Evolutionary conservation across 2,888 invertebrate species (phyloP).

Genomic region (Chaetogeoica ovagalla): DNA sequence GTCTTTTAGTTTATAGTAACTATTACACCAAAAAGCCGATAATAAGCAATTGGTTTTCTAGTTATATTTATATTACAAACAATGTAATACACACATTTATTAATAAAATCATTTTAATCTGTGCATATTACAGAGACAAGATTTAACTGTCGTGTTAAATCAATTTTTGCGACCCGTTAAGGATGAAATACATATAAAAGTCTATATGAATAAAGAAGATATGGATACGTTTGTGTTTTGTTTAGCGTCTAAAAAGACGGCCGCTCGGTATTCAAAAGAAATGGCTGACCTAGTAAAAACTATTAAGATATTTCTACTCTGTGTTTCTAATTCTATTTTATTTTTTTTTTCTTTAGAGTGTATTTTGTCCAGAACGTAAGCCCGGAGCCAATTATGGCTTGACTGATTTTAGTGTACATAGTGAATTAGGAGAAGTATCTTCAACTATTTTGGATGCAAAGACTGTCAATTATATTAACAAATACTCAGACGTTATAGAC

Average conservation of each 20-base stretch:
- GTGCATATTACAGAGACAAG: constrained; percentile 73
- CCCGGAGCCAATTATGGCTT: constrained; percentile 79
- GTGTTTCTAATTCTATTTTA: constrained; percentile 16
- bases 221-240: constrained; percentile 94
- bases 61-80: not conserved
- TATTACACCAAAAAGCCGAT: too few species aligned
- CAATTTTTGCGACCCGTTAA: constrained; percentile 80
- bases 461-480: constrained; percentile 73
- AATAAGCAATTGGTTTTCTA: not conserved
- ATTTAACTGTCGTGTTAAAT: constrained; percentile 83
- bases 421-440: constrained; percentile 88
- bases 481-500: constrained; percentile 83
- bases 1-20: too few species aligned
- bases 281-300: constrained; percentile 81
- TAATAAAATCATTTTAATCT: constrained; percentile 16
- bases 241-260: constrained; percentile 86
- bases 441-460: constrained; percentile 81
- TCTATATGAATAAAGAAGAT: constrained; percentile 85
- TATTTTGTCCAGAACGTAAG: constrained; percentile 82
- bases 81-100: not conserved
- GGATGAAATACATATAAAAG: constrained; percentile 84
- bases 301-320: not conserved
- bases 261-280: constrained; percentile 82
- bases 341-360: constrained; percentile 64
- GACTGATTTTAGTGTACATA: constrained; percentile 76